phyloP scores from a whole-genome alignment of 2,888 invertebrate species.

The Masnerella sp. region DNA sequence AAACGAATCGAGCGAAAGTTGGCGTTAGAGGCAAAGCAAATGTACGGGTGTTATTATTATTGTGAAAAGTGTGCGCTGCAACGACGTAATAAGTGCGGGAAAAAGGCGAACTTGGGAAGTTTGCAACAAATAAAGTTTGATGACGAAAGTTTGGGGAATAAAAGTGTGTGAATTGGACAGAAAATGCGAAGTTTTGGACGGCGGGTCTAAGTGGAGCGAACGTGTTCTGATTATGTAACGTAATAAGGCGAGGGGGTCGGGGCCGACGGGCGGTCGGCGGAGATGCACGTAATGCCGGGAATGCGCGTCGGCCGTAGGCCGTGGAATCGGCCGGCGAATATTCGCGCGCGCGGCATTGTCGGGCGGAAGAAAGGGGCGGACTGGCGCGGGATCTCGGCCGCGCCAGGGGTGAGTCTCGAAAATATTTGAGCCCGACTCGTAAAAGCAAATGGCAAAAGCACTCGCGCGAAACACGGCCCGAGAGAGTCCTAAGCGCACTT shows the following conservation, averaged over 20 bases:
- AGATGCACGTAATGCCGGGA: too few species aligned
- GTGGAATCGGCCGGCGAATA: slow-evolving; percentile 34
- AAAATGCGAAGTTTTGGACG: background rate
- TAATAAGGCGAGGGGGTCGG: slow-evolving; percentile 27
- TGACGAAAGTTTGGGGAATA: background rate
- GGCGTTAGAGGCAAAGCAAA: too few species aligned
- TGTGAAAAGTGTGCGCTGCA: too few species aligned
- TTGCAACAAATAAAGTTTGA: slow-evolving; percentile 3
- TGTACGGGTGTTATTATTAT: too few species aligned
- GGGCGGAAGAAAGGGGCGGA: slow-evolving; percentile 18
- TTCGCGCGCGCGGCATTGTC: slow-evolving; percentile 31
- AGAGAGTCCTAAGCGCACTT: slow-evolving; percentile 60
- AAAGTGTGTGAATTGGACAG: slow-evolving; percentile 1
- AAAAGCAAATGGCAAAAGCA: slow-evolving; percentile 69
- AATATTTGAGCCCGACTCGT: slow-evolving; percentile 69
- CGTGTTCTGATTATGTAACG: slow-evolving; percentile 24
- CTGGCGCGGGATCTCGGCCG: slow-evolving; percentile 1
- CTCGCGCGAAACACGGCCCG: slow-evolving; percentile 58
- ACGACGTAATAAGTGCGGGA: too few species aligned
- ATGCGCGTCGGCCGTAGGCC: slow-evolving; percentile 25
- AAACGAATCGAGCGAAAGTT: too few species aligned
- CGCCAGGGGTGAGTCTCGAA: slow-evolving; percentile 59
- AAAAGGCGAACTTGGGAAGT: too few species aligned
- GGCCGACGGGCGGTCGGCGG: slow-evolving; percentile 22
- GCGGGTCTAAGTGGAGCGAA: slow-evolving; percentile 5